Conservation (phyloP, 2,113 vertebrate species). For the Ptyas mucosa region DNA sequence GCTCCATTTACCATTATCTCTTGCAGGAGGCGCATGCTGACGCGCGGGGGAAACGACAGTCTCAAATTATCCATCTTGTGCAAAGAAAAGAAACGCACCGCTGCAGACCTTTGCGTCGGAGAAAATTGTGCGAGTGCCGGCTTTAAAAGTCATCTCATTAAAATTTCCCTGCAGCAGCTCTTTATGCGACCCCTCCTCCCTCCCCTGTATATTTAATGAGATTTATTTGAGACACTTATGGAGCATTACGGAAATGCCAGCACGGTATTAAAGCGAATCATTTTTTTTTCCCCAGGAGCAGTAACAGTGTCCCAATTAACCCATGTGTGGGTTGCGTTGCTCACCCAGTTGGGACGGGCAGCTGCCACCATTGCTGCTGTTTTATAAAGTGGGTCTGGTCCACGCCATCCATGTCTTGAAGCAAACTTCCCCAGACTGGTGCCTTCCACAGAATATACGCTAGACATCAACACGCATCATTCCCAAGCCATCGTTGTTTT, state of each 20-base stretch:
- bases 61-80: conserved; percentile 37
- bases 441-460: background rate
- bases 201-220: conserved; percentile 33
- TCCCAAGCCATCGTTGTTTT: background rate
- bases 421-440: background rate
- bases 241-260: conserved; percentile 21
- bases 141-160: conserved; percentile 37
- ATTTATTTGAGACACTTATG: conserved; percentile 34
- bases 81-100: conserved; percentile 26
- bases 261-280: background rate
- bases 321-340: background rate
- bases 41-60: conserved; percentile 6
- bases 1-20: conserved; percentile 33
- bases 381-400: background rate
- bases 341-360: background rate
- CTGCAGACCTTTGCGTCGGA: conserved; percentile 25
- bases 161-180: conserved; percentile 30
- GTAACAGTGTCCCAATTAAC: conserved; percentile 1
- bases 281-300: background rate
- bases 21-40: conserved; percentile 16
- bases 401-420: background rate
- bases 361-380: background rate
- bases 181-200: conserved; percentile 19
- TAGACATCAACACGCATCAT: background rate
- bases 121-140: conserved; percentile 4